Base-by-base conservation (phyloP, 2,888 invertebrate genomes). In the Dicyrtomina minuta region DNA sequence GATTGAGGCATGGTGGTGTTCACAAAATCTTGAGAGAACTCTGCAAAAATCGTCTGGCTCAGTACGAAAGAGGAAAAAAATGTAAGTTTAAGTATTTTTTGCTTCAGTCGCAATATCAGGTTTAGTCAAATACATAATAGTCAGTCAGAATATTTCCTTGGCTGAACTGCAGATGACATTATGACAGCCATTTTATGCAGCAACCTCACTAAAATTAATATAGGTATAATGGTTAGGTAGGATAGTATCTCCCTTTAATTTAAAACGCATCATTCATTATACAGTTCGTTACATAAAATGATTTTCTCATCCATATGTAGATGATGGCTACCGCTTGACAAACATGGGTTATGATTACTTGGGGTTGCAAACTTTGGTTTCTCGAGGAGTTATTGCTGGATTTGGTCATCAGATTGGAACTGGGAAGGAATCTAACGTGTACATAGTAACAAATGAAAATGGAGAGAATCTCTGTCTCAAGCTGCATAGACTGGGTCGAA, bases 391-490 rank as follows among this genome's bases (percentile, higher is more conserved):
- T 1, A 86, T 96, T 20, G 84, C 87, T 46, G 92, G 92, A 1
- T 94, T 99, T 81, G 99, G 99, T 15, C 97, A 95, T 82, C 97
- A 99, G 84, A 98, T 99, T 79, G 99, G 99, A 44, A 93, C 97
- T 43, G 99, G 99, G 53, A 99, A 99, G 82, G 99, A 99, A 82
- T 98, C 98, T 0, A 96, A 97, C 81, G 93, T 98, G 76, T 98
- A 95, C 80, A 88, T 91, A 53, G 95, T 94, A 0, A 90, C 88
- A 2, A 88, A 93, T 83, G 88, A 89, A 74, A 90, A 92, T 55
- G 89, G 88, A 0, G 87, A 88, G 71, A 88, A 91, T 33, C 83
- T 93, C 33, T 96, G 96, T 79, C 85, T 99, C 68, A 99, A 99
- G 82, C 83, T 97, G 22, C 96, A 96, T 82, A 87, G 90, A 80